A percentile compares a stretch with the other conserved stretches of the same genome.
phyloP scores from a whole-genome alignment of 2,797 vertebrate species.

The Garrulus glandarius region DNA sequence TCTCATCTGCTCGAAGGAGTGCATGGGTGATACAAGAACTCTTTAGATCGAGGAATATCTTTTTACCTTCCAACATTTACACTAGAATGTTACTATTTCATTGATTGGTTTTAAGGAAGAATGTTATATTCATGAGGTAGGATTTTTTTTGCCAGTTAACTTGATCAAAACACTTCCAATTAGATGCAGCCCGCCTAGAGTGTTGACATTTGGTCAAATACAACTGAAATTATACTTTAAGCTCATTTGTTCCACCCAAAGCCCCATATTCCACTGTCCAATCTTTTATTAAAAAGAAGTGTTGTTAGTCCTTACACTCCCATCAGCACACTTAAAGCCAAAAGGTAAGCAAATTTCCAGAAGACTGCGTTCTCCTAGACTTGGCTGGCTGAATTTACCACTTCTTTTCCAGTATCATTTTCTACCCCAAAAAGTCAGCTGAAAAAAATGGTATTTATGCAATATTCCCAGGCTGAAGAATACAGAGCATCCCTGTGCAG shows the following conservation, averaged over 20 bases:
- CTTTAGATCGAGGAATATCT: not conserved
- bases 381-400: not conserved
- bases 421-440: not conserved
- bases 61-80: not conserved
- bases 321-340: not conserved
- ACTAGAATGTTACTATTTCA: not conserved
- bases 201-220: not conserved
- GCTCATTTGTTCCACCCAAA: not conserved
- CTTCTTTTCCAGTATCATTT: no score
- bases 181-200: not conserved
- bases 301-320: not conserved
- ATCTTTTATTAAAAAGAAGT: not conserved
- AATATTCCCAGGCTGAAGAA: not conserved
- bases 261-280: not conserved
- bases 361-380: not conserved
- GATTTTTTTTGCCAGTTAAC: not conserved
- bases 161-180: not conserved
- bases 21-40: not conserved
- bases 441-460: not conserved
- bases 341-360: not conserved
- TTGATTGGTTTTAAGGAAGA: not conserved
- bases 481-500: fast-evolving
- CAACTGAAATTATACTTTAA: not conserved
- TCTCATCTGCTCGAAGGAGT: not conserved
- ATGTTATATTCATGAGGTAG: not conserved